Base-by-base conservation (phyloP, 1,140 invertebrate species). In the Euura saliciscinereae region DNA sequence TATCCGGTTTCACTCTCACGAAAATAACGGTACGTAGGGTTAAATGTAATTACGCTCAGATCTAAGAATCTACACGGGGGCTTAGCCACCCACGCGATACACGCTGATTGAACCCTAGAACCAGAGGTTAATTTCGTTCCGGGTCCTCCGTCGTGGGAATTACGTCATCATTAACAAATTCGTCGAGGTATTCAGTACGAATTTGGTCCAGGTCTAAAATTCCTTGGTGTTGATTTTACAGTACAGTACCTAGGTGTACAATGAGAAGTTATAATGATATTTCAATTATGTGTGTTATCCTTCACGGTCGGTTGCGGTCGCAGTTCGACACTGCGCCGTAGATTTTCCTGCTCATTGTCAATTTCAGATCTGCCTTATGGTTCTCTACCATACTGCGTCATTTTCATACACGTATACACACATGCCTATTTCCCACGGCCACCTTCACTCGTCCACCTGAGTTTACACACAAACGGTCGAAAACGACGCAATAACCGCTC, bases 71-170 rank as follows among this genome's bases (percentile, higher is more conserved):
- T 59, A 59, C 51, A n/a, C 3, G 13, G 5, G 5, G 13, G 51
- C 3, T 28, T n/a, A 59, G 51, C 51, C 10, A 3, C 51, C 51
- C 51, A 59, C 51, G 51, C 51, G 51, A 11, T 59, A n/a, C 51
- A 59, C 51, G 51, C 13, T 59, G 51, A 59, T 59, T 59, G 51
- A 59, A 59, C 6, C 8, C 13, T 6, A 10, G 66, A 67, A 64
- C 13, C 66, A 44, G 8, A 67, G 66, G 66, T 42, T 67, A 44
- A 67, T 67, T 67, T 8, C 28, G 11, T 67, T 67, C 66, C 66
- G 5, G 66, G 66, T 10, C 28, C 28, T 67, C 51, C 13, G 51
- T n/a, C 51, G 51, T 59, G 51, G 51, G 51, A 59, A 6, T 59
- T 59, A 59, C 51, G 13, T 59, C 51, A 59, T 59, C 51, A 4